A percentile compares a stretch with the other conserved stretches of the same genome.
phyloP scores from a whole-genome alignment of 1,140 invertebrate species.

The Teleopsis dalmanni region DNA sequence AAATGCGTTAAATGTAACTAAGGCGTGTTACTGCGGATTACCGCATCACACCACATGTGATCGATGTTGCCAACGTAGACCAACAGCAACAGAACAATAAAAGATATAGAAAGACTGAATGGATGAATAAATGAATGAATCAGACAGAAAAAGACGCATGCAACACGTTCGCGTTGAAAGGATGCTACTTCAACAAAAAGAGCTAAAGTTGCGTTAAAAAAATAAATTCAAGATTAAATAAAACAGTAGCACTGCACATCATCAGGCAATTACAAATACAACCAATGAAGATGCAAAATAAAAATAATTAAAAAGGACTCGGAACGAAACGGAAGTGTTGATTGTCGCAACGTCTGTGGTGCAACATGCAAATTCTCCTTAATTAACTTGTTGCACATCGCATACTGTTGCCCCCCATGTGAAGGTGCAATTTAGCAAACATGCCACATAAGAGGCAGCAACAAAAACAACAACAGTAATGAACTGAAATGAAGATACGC shows the following conservation, averaged over 20 bases:
- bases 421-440: constrained; percentile 3
- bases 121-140: no score
- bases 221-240: background rate
- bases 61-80: no score
- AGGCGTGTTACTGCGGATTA: constrained; percentile 7
- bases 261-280: background rate
- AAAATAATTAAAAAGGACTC: background rate
- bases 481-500: background rate
- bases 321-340: background rate
- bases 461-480: background rate
- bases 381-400: constrained; percentile 16
- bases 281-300: background rate
- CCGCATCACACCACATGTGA: constrained; percentile 3
- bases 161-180: background rate
- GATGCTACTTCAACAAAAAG: background rate
- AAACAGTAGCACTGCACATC: background rate
- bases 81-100: no score
- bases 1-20: constrained; percentile 5
- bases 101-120: no score
- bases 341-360: background rate
- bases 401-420: constrained; percentile 8
- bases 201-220: background rate
- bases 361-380: constrained; percentile 14
- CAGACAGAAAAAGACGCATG: background rate
- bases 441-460: background rate